Percentiles rank a stretch among this genome's conserved stretches.
phyloP scores from a whole-genome alignment of 1,140 invertebrate genomes.

The Octopus sinensis region DNA sequence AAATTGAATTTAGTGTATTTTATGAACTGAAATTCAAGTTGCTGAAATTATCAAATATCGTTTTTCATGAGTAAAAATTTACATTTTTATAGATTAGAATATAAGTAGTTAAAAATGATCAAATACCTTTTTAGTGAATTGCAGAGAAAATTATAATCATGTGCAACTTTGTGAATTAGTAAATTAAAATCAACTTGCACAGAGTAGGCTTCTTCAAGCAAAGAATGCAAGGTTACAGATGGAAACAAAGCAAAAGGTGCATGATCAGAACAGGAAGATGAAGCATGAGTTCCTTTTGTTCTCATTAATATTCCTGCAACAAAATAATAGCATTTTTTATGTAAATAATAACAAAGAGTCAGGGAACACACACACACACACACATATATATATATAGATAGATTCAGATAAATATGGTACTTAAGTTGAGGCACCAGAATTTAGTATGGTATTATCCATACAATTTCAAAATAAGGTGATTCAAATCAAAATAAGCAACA shows the following conservation, averaged over 20 bases:
- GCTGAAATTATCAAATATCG: background rate
- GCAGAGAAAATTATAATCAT: constrained; percentile 78
- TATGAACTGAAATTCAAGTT: background rate
- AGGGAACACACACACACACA: too few species aligned
- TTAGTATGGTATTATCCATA: too few species aligned
- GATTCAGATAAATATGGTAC: too few species aligned
- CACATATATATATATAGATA: too few species aligned
- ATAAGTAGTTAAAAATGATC: background rate
- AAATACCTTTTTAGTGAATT: constrained; percentile 67
- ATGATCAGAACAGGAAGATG: constrained; percentile 29
- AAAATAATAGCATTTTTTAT: background rate
- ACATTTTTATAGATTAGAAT: background rate
- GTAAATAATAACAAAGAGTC: too few species aligned
- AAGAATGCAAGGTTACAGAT: constrained; percentile 73
- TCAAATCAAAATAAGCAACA: too few species aligned
- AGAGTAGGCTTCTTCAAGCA: constrained; percentile 74
- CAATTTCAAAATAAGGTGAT: too few species aligned
- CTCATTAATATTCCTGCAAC: constrained; percentile 40
- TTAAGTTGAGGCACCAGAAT: too few species aligned
- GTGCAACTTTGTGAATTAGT: constrained; percentile 83
- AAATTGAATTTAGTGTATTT: background rate
- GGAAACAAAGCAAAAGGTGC: constrained; percentile 76
- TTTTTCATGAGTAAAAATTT: background rate
- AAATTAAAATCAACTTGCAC: constrained; percentile 78
- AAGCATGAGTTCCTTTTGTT: constrained; percentile 20